These are phyloP conservation scores for Meteorus colon DNA, from an alignment of 2,888 invertebrate species.

Conservation along the genomic window DNA sequence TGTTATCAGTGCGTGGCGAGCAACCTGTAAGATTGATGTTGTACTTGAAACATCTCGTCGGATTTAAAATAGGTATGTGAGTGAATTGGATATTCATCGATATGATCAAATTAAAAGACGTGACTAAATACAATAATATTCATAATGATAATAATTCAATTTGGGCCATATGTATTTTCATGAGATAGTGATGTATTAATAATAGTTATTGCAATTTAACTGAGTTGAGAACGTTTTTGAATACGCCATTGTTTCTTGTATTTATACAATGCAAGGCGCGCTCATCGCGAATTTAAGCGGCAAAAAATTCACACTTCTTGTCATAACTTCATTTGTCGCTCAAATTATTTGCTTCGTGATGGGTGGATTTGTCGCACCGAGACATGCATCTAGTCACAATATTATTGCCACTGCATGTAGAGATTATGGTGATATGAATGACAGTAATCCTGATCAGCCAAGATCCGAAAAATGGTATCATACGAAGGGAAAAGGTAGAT, in stretches of 20 bases:
- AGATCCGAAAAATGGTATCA: conserved; percentile 86
- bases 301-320: conserved; percentile 90
- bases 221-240: background rate
- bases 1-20: too few species aligned
- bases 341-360: conserved; percentile 93
- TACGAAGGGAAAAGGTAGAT: conserved; percentile 81
- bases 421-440: conserved; percentile 77
- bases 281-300: conserved; percentile 98
- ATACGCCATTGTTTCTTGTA: background rate
- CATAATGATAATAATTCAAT: too few species aligned
- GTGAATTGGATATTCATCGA: too few species aligned
- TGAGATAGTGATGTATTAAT: background rate
- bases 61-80: too few species aligned
- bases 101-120: too few species aligned
- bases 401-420: conserved; percentile 88
- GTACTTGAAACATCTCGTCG: too few species aligned
- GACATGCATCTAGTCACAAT: conserved; percentile 88
- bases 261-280: conserved; percentile 86
- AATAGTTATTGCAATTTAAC: background rate
- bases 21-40: too few species aligned
- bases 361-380: conserved; percentile 90
- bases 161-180: too few species aligned
- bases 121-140: too few species aligned
- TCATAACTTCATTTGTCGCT: conserved; percentile 84
- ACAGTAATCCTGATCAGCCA: conserved; percentile 74